Percentiles rank a stretch among this genome's conserved stretches.
Conservation (phyloP, 2,888 invertebrate genomes). For the Coenonympha arcania region DNA sequence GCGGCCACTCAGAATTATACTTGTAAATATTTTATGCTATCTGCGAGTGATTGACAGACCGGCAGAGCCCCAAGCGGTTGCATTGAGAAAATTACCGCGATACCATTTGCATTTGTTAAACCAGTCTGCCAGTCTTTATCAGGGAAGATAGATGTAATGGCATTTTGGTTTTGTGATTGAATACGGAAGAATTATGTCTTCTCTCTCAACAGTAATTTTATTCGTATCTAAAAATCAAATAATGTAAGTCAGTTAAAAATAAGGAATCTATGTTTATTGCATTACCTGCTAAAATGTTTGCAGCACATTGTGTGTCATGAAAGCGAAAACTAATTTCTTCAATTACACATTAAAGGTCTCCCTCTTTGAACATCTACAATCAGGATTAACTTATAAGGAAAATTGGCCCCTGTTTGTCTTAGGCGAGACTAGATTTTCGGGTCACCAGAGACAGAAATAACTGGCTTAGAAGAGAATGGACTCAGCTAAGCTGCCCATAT, state of each 20-base stretch:
- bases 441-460: no score
- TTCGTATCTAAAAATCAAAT: no score
- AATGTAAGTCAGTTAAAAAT: no score
- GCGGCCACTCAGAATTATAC: constrained; percentile 62
- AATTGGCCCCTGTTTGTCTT: no score
- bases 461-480: no score
- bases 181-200: neutral
- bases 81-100: constrained; percentile 23
- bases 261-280: no score
- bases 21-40: constrained; percentile 69
- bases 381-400: no score
- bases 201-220: neutral
- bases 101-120: constrained; percentile 22
- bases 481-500: no score
- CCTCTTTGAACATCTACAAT: no score
- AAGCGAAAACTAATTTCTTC: neutral
- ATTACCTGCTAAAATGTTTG: no score
- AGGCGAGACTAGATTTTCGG: no score
- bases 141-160: constrained; percentile 15
- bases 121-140: constrained; percentile 20
- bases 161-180: constrained; percentile 7
- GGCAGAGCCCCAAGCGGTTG: constrained; percentile 41
- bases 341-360: neutral
- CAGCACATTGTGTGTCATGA: no score
- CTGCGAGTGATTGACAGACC: constrained; percentile 63